phyloP scores from a whole-genome alignment of 2,888 invertebrate species.

The Habroteleia sp. region DNA sequence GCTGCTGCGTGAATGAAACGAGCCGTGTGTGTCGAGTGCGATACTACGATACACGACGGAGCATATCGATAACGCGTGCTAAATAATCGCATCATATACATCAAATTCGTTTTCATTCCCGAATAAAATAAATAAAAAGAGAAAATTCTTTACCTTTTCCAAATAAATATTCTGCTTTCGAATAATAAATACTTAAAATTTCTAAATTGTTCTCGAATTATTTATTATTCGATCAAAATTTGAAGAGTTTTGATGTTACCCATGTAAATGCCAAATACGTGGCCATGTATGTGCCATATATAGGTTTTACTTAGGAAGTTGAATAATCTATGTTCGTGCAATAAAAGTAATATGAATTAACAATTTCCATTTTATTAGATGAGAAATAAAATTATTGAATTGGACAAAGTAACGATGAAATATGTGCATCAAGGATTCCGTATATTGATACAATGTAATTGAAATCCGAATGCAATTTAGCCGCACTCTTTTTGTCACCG shows the following conservation, averaged over 20 bases:
- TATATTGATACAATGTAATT: slow-evolving; percentile 53
- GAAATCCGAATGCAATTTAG: slow-evolving; percentile 51
- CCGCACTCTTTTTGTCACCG: slow-evolving; percentile 28
- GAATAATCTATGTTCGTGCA: no score
- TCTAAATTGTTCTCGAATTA: no score
- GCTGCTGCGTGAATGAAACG: slow-evolving; percentile 32
- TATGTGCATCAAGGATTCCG: slow-evolving; percentile 15
- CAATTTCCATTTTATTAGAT: background rate
- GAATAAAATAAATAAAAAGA: no score
- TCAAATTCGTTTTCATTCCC: slow-evolving; percentile 19
- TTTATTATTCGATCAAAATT: no score
- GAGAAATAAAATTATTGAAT: background rate
- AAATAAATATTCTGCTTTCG: no score
- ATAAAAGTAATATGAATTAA: no score
- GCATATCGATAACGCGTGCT: slow-evolving; percentile 24
- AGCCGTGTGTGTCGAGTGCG: slow-evolving; percentile 1
- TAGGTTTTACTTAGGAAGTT: no score
- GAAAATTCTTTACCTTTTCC: no score
- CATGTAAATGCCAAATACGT: no score
- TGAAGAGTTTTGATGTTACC: no score
- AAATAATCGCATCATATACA: slow-evolving; percentile 40
- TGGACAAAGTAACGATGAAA: background rate
- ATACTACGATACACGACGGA: slow-evolving; percentile 8
- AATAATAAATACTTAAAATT: no score
- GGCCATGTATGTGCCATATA: no score